Evolutionary conservation across 2,888 invertebrate genomes (phyloP).

Genomic region (Anodontia alba): DNA sequence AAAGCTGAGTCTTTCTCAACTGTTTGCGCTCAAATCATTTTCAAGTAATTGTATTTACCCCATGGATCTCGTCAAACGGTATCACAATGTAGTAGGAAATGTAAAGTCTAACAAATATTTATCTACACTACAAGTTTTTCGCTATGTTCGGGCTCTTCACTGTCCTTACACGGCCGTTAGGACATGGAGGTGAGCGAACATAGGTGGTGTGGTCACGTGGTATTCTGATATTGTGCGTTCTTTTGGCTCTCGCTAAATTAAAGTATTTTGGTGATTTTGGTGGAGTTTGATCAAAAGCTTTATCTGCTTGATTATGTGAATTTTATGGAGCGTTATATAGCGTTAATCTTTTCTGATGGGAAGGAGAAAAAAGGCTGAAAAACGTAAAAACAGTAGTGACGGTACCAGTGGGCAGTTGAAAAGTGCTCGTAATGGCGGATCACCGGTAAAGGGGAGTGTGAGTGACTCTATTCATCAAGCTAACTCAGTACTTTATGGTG

Average conservation of each 20-base stretch:
- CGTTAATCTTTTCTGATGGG: background rate
- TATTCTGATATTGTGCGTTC: too few species aligned
- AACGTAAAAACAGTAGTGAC: slow-evolving; percentile 21
- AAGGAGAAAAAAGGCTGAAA: background rate
- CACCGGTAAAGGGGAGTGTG: background rate
- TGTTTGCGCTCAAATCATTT: too few species aligned
- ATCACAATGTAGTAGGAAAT: too few species aligned
- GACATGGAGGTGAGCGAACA: too few species aligned
- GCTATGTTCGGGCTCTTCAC: too few species aligned
- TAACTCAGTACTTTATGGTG: slow-evolving; percentile 8
- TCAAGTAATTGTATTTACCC: too few species aligned
- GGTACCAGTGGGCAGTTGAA: background rate
- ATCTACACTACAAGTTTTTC: too few species aligned
- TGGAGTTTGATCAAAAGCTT: background rate
- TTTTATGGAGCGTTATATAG: background rate
- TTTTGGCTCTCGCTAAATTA: background rate
- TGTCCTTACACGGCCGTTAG: too few species aligned
- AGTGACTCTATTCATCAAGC: background rate
- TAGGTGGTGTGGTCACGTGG: too few species aligned
- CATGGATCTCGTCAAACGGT: too few species aligned
- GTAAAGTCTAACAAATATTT: too few species aligned
- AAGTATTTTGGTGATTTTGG: background rate
- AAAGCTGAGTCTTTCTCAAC: too few species aligned
- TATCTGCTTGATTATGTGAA: background rate
- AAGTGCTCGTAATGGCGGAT: slow-evolving; percentile 25